A percentile compares a stretch with the other conserved stretches of the same genome.
Conservation (phyloP, 2,797 vertebrate genomes). For the Amniataba percoides region DNA sequence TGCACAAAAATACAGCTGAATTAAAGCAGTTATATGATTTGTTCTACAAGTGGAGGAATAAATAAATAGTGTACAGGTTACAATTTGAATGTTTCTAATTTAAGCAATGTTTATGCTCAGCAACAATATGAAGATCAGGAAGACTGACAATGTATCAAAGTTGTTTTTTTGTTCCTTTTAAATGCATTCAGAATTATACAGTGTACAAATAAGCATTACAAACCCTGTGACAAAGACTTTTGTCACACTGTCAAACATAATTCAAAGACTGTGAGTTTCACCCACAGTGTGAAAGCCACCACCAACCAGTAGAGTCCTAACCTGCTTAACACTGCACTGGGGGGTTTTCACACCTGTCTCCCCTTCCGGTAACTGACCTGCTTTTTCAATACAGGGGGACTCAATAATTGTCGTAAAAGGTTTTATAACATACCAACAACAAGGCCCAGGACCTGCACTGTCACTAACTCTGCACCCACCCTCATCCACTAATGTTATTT, state of each 20-base stretch:
- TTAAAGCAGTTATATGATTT: not conserved
- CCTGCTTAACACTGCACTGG: not conserved
- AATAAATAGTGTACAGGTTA: constrained; percentile 50
- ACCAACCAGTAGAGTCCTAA: not conserved
- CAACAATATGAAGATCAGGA: constrained; percentile 8
- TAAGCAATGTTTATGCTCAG: not conserved
- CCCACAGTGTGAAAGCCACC: not conserved
- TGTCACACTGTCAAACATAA: not conserved
- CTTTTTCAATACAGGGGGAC: constrained; percentile 12
- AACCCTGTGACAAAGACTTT: not conserved
- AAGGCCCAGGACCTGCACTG: too few species aligned
- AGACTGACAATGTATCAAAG: not conserved
- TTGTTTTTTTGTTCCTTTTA: not conserved
- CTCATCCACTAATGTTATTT: too few species aligned
- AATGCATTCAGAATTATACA: not conserved
- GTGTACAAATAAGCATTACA: constrained; percentile 4
- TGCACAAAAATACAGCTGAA: constrained; percentile 27
- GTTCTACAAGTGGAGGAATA: not conserved
- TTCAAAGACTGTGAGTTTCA: not conserved
- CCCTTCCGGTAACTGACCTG: not conserved
- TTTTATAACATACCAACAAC: not conserved
- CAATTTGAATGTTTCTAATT: constrained; percentile 1
- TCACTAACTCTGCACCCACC: too few species aligned
- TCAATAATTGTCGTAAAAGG: not conserved
- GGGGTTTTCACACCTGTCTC: constrained; percentile 5